phyloP scores from a whole-genome alignment of 2,888 invertebrate species.

The Drosophila maculinotata region DNA sequence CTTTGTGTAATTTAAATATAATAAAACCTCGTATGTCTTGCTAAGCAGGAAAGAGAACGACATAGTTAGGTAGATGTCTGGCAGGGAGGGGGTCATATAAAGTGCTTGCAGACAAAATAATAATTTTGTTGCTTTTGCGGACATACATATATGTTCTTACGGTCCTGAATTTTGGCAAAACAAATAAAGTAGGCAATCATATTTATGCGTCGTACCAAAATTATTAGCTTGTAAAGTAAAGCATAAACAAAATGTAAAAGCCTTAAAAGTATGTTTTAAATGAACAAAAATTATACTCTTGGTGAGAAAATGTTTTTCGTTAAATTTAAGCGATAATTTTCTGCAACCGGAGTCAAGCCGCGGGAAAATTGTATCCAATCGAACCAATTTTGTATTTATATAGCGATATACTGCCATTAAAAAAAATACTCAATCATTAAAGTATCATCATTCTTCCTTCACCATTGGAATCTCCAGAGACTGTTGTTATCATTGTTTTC shows the following conservation, averaged over 20 bases:
- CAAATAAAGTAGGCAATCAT: constrained; percentile 54
- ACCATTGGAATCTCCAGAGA: constrained; percentile 13
- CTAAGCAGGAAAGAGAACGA: constrained; percentile 12
- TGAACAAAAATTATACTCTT: no score
- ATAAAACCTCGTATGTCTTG: constrained; percentile 62
- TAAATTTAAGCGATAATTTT: background rate
- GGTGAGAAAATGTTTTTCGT: no score
- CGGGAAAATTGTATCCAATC: background rate
- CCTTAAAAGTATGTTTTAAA: background rate
- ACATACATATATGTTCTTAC: constrained; percentile 42
- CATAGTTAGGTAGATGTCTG: background rate
- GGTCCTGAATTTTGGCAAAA: constrained; percentile 32
- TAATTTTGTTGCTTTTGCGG: constrained; percentile 41
- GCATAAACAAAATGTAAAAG: constrained; percentile 5
- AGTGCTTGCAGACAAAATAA: constrained; percentile 45
- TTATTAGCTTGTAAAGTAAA: constrained; percentile 24
- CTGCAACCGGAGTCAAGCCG: no score
- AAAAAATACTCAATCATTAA: constrained; percentile 22
- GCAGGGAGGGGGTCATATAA: background rate
- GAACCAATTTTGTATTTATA: no score
- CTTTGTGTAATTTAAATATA: constrained; percentile 80
- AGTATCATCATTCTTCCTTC: constrained; percentile 18
- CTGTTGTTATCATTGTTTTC: constrained; percentile 31
- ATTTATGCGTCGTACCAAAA: constrained; percentile 28
- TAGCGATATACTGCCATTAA: no score